Base-by-base conservation (phyloP, 2,888 invertebrate genomes). In the Lepeophtheirus nordmannii region DNA sequence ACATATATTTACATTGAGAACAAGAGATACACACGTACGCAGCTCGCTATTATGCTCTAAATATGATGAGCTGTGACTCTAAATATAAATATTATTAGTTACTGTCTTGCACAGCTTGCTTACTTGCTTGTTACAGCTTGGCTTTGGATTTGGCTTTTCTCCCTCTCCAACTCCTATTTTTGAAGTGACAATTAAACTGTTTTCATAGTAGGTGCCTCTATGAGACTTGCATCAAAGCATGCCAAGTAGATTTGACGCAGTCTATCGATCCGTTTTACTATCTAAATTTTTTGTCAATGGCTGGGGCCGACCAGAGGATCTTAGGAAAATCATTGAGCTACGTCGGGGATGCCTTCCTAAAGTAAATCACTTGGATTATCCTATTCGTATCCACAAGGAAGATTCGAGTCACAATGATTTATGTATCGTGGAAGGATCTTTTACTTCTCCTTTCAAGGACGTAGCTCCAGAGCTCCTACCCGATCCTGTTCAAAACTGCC, bases 231-330 rank as follows among this genome's bases (percentile, higher is more conserved):
- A 30, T 5, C 30, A 30, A 30, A 30, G 30, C 7, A 46, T 46
- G 53, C 53, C 53, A 3, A 78, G 77, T 70, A 72, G 72, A 65
- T 69, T 78, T 62, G 78, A 78, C 71, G 73, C 75, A 68, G 71
- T 78, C 65, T 94, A 92, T 75, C 81, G 93, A 70, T 86, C 86
- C 74, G 81, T 94, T 73, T 80, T 94, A 67, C 79, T 92, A 67
- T 87, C 89, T 1, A 88, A 86, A 76, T 91, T 94, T 76, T 97
- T 96, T 74, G 89, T 87, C 1, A 89, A 90, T 80, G 94, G 94
- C 72, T 97, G 96, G 96, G 96, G 96, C 9, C 85, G 87, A 74
- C 90, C 94, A 30, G 88, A 91, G 72, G 87, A 88, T 76, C 80
- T 97, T 67, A 83, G 85, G 77, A 85, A 92, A 78, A 82, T 96